These are phyloP conservation scores for Scaptomyza flava DNA, from an alignment of 2,888 invertebrate species.

Conservation along the genomic window DNA sequence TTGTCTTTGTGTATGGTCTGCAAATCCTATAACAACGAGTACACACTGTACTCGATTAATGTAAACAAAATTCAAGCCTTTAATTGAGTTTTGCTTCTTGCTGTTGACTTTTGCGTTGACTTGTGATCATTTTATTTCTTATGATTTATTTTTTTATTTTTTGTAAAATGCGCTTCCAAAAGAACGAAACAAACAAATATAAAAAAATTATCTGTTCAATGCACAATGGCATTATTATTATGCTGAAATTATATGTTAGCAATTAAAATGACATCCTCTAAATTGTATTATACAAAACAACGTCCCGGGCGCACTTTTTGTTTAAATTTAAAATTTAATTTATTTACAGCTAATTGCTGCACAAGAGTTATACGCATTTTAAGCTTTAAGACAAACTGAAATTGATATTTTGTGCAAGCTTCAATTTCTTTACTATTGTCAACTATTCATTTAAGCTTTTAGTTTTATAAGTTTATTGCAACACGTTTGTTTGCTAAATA, in stretches of 20 bases:
- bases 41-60: slow-evolving; percentile 23
- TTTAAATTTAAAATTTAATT: slow-evolving; percentile 18
- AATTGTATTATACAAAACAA: slow-evolving; percentile 73
- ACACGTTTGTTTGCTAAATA: slow-evolving; percentile 44
- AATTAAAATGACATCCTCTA: slow-evolving; percentile 16
- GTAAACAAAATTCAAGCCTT: slow-evolving; percentile 20
- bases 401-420: slow-evolving; percentile 24
- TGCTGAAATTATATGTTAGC: slow-evolving; percentile 14
- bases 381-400: slow-evolving; percentile 64
- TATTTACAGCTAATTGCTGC: slow-evolving; percentile 22
- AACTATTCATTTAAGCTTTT: slow-evolving; percentile 50
- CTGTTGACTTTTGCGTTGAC: slow-evolving; percentile 55
- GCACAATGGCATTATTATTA: slow-evolving; percentile 54
- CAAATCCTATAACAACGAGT: slow-evolving; percentile 47
- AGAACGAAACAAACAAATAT: slow-evolving; percentile 19
- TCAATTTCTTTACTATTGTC: slow-evolving; percentile 30
- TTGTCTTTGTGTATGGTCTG: slow-evolving; percentile 36
- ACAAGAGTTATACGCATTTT: slow-evolving; percentile 53
- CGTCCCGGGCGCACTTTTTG: slow-evolving; percentile 49
- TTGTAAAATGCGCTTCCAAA: slow-evolving; percentile 59
- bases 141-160: slow-evolving; percentile 25
- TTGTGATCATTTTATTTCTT: slow-evolving; percentile 66
- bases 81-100: slow-evolving; percentile 30
- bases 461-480: slow-evolving; percentile 40
- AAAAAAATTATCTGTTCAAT: slow-evolving; percentile 44